Base-by-base conservation (phyloP, 2,113 vertebrate genomes). In the Sander vitreus region DNA sequence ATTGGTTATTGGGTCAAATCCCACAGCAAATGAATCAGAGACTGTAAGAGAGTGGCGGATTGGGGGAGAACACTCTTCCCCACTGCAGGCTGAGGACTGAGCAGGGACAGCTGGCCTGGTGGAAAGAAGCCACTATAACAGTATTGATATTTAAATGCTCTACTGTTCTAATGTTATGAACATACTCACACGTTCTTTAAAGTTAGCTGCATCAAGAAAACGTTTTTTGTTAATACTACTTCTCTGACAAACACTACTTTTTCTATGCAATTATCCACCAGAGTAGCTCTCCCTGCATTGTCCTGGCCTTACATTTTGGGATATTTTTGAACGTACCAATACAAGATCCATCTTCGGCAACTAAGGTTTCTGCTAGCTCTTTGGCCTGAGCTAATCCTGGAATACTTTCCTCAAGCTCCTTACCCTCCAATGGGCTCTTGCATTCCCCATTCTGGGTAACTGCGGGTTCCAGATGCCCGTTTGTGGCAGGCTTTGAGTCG, bases 311-410 rank as follows among this genome's bases (percentile, higher is more conserved):
- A 45, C 39, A 16, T 81, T 78, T 85, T 4, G n/a, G 67, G 54
- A 39, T 48, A 19, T 73, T 83, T 80, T 60, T 73, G 25, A 75
- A 95, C 94, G 73, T 94, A 95, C 93, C 95, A 88, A 95, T 95
- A 96, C 97, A 96, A 93, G 97, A 91, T 96, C 97, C 96, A 0
- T 98, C 97, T 15, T 99, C 96, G 0, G 96, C 95, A 0, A 97
- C 97, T 73, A 99, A 96, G 94, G 97, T 97, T 95, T 98, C 97
- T 0, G 97, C 97, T 39, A 99, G 97, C 94, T 99, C 97, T 95
- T 99, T 99, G 94, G 97, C 96, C 94, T 97, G 96, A 89, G 97
- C 96, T 78, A 99, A 95, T 83, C 97, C 97, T 4, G 96, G 95
- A 83, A 97, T 93, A 80, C 89, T 96, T 59, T 97, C 96, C 0